phyloP scores from a whole-genome alignment of 1,140 invertebrate genomes.

The Meloidogyne floridensis region DNA sequence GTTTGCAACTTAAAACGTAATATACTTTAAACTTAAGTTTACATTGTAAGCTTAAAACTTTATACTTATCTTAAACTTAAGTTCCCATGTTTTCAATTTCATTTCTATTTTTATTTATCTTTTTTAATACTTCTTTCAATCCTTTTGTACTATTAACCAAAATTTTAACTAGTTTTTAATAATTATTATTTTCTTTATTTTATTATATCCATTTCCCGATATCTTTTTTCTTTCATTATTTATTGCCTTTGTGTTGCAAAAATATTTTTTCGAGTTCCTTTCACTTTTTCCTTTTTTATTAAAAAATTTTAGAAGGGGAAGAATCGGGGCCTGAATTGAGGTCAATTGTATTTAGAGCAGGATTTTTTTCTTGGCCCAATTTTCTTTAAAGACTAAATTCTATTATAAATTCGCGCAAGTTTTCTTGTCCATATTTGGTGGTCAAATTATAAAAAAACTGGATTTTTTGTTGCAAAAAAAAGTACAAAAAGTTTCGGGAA shows the following conservation, averaged over 20 bases:
- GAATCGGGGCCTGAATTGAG: background rate
- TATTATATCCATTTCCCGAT: slow-evolving; percentile 2
- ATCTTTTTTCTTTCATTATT: background rate
- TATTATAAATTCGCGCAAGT: background rate
- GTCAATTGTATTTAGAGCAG: background rate
- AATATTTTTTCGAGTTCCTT: background rate
- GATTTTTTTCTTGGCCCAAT: background rate
- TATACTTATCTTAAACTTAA: background rate
- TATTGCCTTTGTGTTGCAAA: slow-evolving; percentile 6
- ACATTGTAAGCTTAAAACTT: background rate
- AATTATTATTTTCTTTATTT: background rate
- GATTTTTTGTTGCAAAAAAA: slow-evolving; percentile 3
- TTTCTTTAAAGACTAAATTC: background rate
- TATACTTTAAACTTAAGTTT: background rate
- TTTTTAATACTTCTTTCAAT: background rate
- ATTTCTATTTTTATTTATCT: background rate
- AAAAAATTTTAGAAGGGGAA: background rate
- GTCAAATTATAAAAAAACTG: background rate
- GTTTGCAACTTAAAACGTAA: too few species aligned
- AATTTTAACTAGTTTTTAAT: background rate
- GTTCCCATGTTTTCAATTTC: background rate
- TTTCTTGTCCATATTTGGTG: slow-evolving; percentile 2
- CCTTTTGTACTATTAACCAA: background rate
- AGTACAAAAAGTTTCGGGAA: background rate
- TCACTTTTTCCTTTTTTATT: background rate